Evolutionary conservation across 2,888 invertebrate species (phyloP), one percentile per base, ranked within the genome.

Genomic region (Ceramica pisi): DNA sequence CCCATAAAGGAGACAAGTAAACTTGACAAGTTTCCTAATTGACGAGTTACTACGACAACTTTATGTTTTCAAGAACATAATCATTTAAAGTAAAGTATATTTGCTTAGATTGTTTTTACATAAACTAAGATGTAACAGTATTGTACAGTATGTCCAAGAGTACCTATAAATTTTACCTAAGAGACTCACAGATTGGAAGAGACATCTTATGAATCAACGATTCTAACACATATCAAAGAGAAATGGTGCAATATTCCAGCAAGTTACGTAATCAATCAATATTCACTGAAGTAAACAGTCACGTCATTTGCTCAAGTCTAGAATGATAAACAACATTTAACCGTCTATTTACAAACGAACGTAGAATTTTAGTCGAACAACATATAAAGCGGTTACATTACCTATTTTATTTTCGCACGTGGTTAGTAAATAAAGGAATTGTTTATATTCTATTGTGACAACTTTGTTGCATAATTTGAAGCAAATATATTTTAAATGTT

Each of bases 361-460:
- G 8, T 26, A 21, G 8, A 68, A n/a, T 76, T 41, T 55, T 48
- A 67, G n/a, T 46, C 44, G n/a, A 21, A 69, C 12, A 46, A 79
- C 67, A 77, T 50, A 26, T 56, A 51, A 65, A 81, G 78, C 78
- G 26, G 48, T 57, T 66, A 68, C 50, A 50, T 62, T 48, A 62
- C 12, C 23, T 65, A 59, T 6, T 51, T 66, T 31, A 55, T 50
- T 50, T 41, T 55, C 38, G 62, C 53, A 71, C 53, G 62, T 71
- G 65, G 55, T 62, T 62, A 57, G 48, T 26, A 55, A 57, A 80
- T 50, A 56, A 64, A 62, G 21, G 10, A 12, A 8, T 60, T 56
- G 4, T 61, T 75, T 57, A 51, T 60, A 41, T 1, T 51, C 23
- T 23, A 53, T 57, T 67, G 61, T 67, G 26, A 41, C 8, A 48